Conservation (phyloP, 1,140 invertebrate genomes). For the Drosophila teissieri region DNA sequence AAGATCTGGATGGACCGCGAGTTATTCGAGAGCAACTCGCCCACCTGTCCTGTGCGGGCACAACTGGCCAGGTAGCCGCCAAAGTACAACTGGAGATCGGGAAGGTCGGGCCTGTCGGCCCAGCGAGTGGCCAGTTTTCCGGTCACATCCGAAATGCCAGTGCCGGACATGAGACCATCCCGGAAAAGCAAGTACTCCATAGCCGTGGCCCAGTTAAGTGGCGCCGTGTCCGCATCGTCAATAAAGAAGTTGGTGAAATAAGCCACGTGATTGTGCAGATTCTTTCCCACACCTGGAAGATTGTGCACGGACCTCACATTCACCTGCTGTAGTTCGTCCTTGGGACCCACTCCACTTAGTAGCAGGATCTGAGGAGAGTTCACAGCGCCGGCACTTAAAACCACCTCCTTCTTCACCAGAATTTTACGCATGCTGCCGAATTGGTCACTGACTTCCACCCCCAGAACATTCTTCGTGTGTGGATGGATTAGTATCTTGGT, state of each 20-base stretch:
- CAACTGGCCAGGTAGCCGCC: conserved; percentile 93
- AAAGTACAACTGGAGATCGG: conserved; percentile 94
- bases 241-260: conserved; percentile 91
- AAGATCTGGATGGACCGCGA: conserved; percentile 88
- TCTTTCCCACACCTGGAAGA: conserved; percentile 93
- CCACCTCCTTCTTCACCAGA: conserved; percentile 91
- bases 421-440: conserved; percentile 87
- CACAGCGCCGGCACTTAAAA: conserved; percentile 90
- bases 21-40: conserved; percentile 88
- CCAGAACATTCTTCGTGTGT: conserved; percentile 85
- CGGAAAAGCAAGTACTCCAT: conserved; percentile 94
- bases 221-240: conserved; percentile 92
- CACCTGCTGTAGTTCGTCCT: conserved; percentile 88
- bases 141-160: conserved; percentile 92
- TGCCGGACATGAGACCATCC: conserved; percentile 93
- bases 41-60: conserved; percentile 93
- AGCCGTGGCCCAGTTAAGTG: conserved; percentile 94
- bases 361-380: conserved; percentile 93
- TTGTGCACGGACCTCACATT: conserved; percentile 89
- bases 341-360: conserved; percentile 92
- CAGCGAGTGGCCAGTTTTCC: conserved; percentile 93
- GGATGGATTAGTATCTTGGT: conserved; percentile 89
- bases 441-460: conserved; percentile 86
- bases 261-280: conserved; percentile 95
- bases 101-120: conserved; percentile 91